Conservation (phyloP, 37 sponge, comb jelly and placozoan genomes). For the Diacarnus erythraeanus region DNA sequence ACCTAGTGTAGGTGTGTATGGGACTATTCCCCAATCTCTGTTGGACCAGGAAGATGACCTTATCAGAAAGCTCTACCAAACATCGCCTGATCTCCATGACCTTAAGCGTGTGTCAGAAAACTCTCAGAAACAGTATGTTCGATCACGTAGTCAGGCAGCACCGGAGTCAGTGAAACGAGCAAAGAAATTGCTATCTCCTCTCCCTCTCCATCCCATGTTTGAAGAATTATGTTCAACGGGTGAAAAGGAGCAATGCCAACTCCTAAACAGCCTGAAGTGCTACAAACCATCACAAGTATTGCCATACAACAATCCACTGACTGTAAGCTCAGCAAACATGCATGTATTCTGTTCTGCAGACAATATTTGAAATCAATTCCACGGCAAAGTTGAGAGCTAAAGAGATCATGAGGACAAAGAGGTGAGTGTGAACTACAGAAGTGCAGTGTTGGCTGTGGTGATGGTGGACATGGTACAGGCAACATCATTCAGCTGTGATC, state of each 20-base stretch:
- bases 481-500: slow-evolving; percentile 23
- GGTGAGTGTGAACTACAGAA: slow-evolving; percentile 28
- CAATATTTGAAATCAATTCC: slow-evolving; percentile 72
- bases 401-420: slow-evolving; percentile 67
- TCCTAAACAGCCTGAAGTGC: slow-evolving; percentile 48
- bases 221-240: slow-evolving; percentile 17
- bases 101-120: slow-evolving; percentile 65
- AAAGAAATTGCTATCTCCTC: slow-evolving; percentile 55
- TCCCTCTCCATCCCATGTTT: slow-evolving; percentile 75
- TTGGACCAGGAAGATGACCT: slow-evolving; percentile 65
- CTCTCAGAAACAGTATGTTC: slow-evolving; percentile 81
- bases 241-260: slow-evolving; percentile 16
- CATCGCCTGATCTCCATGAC: slow-evolving; percentile 40
- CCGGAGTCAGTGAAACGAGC: slow-evolving; percentile 69
- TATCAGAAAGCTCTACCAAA: slow-evolving; percentile 24
- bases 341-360: slow-evolving; percentile 42
- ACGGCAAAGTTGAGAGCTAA: slow-evolving; percentile 45
- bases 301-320: neutral
- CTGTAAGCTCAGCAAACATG: too few species aligned
- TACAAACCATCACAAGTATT: slow-evolving; percentile 66
- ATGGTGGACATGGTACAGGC: neutral
- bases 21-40: slow-evolving; percentile 59
- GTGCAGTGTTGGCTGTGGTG: neutral
- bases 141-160: slow-evolving; percentile 69
- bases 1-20: slow-evolving; percentile 52